phyloP scores from a whole-genome alignment of 2,888 invertebrate species.

The Lordiphosa fenestrarum region DNA sequence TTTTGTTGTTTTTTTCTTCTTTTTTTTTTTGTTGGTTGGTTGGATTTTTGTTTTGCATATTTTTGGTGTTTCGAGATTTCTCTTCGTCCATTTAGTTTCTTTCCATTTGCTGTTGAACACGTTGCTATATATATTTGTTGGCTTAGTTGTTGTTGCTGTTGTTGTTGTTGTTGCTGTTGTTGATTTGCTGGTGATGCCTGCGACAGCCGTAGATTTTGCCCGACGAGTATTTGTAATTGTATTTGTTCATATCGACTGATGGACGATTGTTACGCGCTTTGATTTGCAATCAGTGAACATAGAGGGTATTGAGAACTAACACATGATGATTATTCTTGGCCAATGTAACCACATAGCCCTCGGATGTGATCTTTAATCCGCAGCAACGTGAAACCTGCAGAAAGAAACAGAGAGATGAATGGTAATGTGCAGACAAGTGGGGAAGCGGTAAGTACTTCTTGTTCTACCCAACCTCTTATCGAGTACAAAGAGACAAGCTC shows the following conservation, averaged over 20 bases:
- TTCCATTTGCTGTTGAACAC: conserved; percentile 38
- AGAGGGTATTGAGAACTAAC: conserved; percentile 95
- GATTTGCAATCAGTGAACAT: conserved; percentile 90
- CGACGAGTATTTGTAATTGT: conserved; percentile 66
- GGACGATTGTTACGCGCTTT: conserved; percentile 72
- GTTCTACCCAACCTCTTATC: no score
- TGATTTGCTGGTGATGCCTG: conserved; percentile 43
- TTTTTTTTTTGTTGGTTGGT: conserved; percentile 19
- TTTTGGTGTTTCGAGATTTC: conserved; percentile 31
- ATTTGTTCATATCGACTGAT: conserved; percentile 68
- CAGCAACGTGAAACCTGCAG: conserved; percentile 97
- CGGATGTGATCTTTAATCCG: conserved; percentile 97
- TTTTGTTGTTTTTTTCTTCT: conserved; percentile 11
- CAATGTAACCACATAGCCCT: conserved; percentile 96
- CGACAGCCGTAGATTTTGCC: conserved; percentile 62
- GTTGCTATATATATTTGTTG: conserved; percentile 26
- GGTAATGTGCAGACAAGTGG: no score
- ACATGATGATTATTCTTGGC: conserved; percentile 99
- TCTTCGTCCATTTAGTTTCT: conserved; percentile 22
- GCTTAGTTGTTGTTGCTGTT: conserved; percentile 32
- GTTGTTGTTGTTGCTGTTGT: conserved; percentile 26
- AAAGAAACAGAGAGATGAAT: conserved; percentile 1
- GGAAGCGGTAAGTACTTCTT: no score
- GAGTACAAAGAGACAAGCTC: no score
- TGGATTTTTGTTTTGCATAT: conserved; percentile 16